Evolutionary conservation across 2,888 invertebrate genomes (phyloP), one percentile per base, ranked within the genome.

Genomic region (Boloria euphrosyne): DNA sequence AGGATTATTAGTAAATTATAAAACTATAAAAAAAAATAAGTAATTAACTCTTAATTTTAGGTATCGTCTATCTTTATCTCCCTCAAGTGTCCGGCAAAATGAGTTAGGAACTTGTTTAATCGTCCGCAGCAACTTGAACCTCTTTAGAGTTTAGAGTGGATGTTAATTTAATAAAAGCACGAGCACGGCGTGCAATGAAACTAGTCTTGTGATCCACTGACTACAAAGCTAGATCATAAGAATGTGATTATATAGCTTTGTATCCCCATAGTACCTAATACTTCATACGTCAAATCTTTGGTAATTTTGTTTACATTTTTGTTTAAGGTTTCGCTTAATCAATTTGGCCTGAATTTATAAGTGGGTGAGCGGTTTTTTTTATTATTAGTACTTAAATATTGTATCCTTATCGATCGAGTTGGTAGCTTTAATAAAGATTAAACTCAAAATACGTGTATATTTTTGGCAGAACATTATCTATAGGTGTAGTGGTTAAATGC

Each of bases 91-190:
- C 51, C 27, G 58, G 31, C n/a, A 51, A 57, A 57, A 61, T 55
- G 49, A 69, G 54, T 68, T 70, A 65, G 63, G 49, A 70, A 73
- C 67, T 71, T 60, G 65, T 66, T 70, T 59, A 76, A 73, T 71
- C 67, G 65, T 66, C 73, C 51, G 44, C 61, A 75, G 73, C 68
- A 73, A 73, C 69, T 75, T 74, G 72, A 74, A 67, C 69, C 68
- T 60, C 62, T 73, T 63, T 60, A 61, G 67, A 70, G 69, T 73
- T 63, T 60, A 61, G 67, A 70, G 69, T 68, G 73, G 66, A 62
- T 65, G 63, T 68, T 78, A 76, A 76, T 77, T 77, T 71, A 72
- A 74, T 78, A 73, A 75, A 75, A 44, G 58, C 58, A 69, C 72
- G 63, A 61, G 57, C 22, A 53, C 31, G 18, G 54, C 65, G 66